Evolutionary conservation across 2,113 vertebrate species (phyloP).

Genomic region (Phalacrocorax pelagicus): DNA sequence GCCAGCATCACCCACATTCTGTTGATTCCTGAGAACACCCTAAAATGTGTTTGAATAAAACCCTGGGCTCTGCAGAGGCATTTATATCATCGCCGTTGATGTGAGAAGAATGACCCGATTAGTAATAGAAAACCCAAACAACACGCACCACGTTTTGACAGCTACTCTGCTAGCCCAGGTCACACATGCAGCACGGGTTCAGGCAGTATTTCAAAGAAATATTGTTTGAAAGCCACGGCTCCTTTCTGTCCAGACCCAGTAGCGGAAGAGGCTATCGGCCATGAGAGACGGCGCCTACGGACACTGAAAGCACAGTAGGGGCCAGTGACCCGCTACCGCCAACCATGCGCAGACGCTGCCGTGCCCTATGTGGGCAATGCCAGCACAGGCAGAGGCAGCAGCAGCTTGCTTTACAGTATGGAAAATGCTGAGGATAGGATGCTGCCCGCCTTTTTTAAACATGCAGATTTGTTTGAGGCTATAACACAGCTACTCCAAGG

Average conservation of each 20-base stretch:
- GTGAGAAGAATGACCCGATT: background rate
- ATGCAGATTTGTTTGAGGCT: background rate
- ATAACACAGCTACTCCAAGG: background rate
- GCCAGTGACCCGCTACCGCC: accelerated
- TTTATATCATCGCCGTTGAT: background rate
- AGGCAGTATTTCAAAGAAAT: background rate
- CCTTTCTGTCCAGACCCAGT: background rate
- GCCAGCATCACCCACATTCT: background rate
- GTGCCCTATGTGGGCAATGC: background rate
- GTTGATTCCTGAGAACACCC: background rate
- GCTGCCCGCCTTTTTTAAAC: background rate
- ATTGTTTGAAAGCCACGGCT: background rate
- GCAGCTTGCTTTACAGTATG: background rate
- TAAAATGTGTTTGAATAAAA: background rate
- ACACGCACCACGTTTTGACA: background rate
- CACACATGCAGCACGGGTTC: background rate
- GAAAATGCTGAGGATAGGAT: background rate
- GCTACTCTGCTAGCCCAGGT: background rate
- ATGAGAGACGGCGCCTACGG: accelerated
- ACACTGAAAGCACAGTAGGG: accelerated
- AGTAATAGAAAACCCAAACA: background rate
- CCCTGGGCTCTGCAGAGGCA: background rate
- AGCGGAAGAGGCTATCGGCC: background rate
- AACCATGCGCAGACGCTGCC: accelerated
- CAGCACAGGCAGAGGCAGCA: background rate